Base-by-base conservation (phyloP, 1,140 invertebrate genomes). In the Pseudomyrmex gracilis region DNA sequence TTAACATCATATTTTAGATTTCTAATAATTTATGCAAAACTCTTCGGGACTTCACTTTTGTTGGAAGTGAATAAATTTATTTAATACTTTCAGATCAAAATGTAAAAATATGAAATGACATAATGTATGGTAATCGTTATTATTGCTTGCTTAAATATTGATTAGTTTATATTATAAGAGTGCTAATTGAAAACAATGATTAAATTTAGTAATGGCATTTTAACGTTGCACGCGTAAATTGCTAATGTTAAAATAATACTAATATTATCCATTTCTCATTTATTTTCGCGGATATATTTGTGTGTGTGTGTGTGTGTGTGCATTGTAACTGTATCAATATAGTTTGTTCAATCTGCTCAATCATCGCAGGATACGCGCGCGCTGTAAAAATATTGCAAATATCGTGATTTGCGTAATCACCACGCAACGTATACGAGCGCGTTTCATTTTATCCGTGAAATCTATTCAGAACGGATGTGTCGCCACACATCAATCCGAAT, bases 161-260 rank as follows among this genome's bases (percentile, higher is more conserved):
- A 71, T 71, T 58, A 49, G 64, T 24, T 24, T 34, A 34, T 34
- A 34, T 70, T 70, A 34, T 53, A 24, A 80, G n/a, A 49, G 76
- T 8, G 67, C 34, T 71, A 71, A 80, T 80, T 71, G 66, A 68
- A 77, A 68, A 77, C 24, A 55, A 45, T 45, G 8, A 77, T 77
- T 77, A 20, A 1, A 12, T 80, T 43, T 20, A 57, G 15, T 71
- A 80, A 71, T 78, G 58, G 12, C 20, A 13, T 47, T 78, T 53
- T 43, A 57, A 47, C 51, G 15, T 43, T n/a, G 7, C 34, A 34
- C 34, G 22, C 68, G 49, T 49, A 70, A 60, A 70, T 58, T 71
- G 15, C 7, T 58, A 80, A 78, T 47, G 20, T 70, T 70, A 17
- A 71, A 80, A 71, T 60, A 47, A 71, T 43, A 63, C 15, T 20